These are phyloP conservation scores for Proisotoma minuta DNA, from an alignment of 2,888 invertebrate genomes.

Conservation along the genomic window DNA sequence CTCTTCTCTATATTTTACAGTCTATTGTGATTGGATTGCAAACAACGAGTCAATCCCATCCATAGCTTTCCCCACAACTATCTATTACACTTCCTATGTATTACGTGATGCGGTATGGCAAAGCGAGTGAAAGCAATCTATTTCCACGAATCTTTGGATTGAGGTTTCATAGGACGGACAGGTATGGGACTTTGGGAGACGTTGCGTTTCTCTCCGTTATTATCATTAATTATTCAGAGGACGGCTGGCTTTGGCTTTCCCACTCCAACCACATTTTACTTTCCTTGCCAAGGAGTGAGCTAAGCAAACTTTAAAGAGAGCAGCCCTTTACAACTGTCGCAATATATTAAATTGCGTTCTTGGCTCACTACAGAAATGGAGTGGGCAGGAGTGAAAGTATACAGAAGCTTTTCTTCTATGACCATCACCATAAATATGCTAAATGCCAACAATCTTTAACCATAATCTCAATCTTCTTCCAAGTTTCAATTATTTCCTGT, in stretches of 20 bases:
- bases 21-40: too few relatives aligned
- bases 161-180: not conserved
- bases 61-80: not conserved
- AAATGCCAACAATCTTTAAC: too few relatives aligned
- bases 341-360: too few relatives aligned
- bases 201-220: conserved; percentile 18
- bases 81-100: not conserved
- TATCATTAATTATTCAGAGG: conserved; percentile 38
- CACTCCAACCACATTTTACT: not conserved
- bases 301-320: too few relatives aligned
- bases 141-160: conserved; percentile 9
- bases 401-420: too few relatives aligned
- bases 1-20: not conserved
- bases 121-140: conserved; percentile 5
- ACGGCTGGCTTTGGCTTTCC: conserved; percentile 5
- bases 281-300: not conserved
- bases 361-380: too few relatives aligned
- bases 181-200: not conserved
- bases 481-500: too few relatives aligned
- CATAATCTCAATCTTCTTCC: too few relatives aligned
- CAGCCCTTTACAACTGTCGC: too few relatives aligned
- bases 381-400: too few relatives aligned
- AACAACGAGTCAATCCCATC: not conserved
- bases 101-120: conserved; percentile 3
- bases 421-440: too few relatives aligned